Percentiles rank a stretch among this genome's conserved stretches.
These are phyloP conservation scores for Arothron firmamentum DNA, from an alignment of 2,113 vertebrate genomes.

Conservation along the genomic window DNA sequence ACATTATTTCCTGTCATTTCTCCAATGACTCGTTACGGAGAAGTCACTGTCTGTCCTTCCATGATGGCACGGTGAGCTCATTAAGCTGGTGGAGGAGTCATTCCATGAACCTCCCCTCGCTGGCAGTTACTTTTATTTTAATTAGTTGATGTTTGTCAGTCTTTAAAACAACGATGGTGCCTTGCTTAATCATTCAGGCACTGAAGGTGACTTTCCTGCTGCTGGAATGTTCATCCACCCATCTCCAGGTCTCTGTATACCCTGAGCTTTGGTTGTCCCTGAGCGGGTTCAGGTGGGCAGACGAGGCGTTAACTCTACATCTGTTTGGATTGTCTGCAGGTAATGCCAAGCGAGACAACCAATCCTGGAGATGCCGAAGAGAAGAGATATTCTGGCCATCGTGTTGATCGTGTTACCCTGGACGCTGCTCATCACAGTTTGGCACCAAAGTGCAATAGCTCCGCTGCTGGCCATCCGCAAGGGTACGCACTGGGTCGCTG, in stretches of 20 bases:
- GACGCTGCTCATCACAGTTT: constrained; percentile 98
- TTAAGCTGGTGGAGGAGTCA: constrained; percentile 10
- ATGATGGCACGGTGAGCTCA: constrained; percentile 32
- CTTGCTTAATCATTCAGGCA: too few relatives aligned
- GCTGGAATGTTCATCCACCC: too few relatives aligned
- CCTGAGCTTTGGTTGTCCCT: too few relatives aligned
- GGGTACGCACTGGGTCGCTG: constrained; percentile 74
- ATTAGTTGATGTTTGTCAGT: background rate
- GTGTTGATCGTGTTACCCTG: constrained; percentile 99
- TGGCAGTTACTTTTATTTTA: constrained; percentile 8
- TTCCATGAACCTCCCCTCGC: constrained; percentile 4
- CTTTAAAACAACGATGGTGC: too few relatives aligned
- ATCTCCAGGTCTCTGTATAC: too few relatives aligned
- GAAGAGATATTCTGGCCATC: constrained; percentile 98
- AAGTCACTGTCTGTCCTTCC: constrained; percentile 20
- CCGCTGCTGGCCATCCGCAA: constrained; percentile 93
- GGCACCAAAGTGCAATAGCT: constrained; percentile 96
- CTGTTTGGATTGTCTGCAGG: constrained; percentile 66
- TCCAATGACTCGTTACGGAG: constrained; percentile 12
- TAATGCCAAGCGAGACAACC: constrained; percentile 95
- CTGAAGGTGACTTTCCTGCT: too few relatives aligned
- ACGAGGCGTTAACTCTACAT: background rate
- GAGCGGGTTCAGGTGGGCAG: too few relatives aligned
- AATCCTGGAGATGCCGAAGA: constrained; percentile 99
- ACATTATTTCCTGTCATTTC: constrained; percentile 43